Percentiles rank a stretch among this genome's conserved stretches.
These are phyloP conservation scores for Pomatorhinus ruficollis DNA, from an alignment of 2,113 vertebrate genomes.

Conservation along the genomic window DNA sequence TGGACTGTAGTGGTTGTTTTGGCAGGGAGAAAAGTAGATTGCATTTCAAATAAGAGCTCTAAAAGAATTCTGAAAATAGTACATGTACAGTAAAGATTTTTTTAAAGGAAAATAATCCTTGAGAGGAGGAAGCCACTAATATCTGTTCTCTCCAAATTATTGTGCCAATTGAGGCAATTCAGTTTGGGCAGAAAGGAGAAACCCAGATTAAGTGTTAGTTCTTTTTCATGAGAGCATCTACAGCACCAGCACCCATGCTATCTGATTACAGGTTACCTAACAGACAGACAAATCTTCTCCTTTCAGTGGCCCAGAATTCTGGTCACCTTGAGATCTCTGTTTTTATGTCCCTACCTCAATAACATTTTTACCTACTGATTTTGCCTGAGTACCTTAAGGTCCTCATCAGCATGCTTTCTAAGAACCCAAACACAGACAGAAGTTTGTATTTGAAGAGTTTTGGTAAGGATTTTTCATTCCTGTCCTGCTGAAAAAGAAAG, in stretches of 20 bases:
- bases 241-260: background rate
- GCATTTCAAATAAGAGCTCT: background rate
- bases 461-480: background rate
- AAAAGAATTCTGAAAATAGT: background rate
- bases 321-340: background rate
- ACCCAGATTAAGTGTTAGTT: background rate
- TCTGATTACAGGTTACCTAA: background rate
- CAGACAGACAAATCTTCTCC: background rate
- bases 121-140: background rate
- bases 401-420: background rate
- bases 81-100: background rate
- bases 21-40: background rate
- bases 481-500: background rate
- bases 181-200: background rate
- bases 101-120: background rate
- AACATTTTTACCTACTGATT: background rate
- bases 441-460: background rate
- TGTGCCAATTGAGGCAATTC: background rate
- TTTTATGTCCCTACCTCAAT: background rate
- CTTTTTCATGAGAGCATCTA: background rate
- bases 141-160: background rate
- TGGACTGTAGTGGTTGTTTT: background rate
- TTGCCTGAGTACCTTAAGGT: background rate
- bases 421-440: background rate
- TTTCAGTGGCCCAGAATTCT: background rate